Evolutionary conservation across 1,140 invertebrate genomes (phyloP).

Genomic region (Bombus polaris): DNA sequence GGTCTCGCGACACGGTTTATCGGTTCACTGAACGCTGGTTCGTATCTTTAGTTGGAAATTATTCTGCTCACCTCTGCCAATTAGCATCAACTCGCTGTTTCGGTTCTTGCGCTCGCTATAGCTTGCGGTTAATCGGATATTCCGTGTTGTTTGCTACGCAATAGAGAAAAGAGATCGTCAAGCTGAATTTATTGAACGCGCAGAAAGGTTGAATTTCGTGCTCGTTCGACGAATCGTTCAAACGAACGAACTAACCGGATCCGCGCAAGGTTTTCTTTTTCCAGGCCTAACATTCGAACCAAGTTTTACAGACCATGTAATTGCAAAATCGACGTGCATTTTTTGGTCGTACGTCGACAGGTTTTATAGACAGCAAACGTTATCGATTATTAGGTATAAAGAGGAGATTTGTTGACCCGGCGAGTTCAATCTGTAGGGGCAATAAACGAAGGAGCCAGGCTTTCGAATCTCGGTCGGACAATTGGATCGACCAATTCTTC

Average conservation of each 20-base stretch:
- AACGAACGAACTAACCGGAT: too few relatives aligned
- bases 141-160: background rate
- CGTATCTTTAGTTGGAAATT: constrained; percentile 16
- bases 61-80: background rate
- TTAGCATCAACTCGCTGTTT: constrained; percentile 4
- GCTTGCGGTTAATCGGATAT: background rate
- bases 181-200: background rate
- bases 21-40: constrained; percentile 29
- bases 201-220: too few relatives aligned
- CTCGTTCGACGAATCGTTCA: too few relatives aligned
- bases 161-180: background rate
- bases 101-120: background rate
- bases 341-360: background rate
- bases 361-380: background rate
- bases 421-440: background rate
- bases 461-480: background rate
- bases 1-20: background rate
- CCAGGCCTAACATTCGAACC: too few relatives aligned
- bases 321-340: background rate
- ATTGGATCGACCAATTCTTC: constrained; percentile 10
- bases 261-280: too few relatives aligned
- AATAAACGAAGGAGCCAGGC: constrained; percentile 2
- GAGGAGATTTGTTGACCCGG: background rate
- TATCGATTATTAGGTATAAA: constrained; percentile 15
- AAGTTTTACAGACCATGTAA: background rate